Base-by-base conservation (phyloP, 2,113 vertebrate genomes). In the Butorides virescens region DNA sequence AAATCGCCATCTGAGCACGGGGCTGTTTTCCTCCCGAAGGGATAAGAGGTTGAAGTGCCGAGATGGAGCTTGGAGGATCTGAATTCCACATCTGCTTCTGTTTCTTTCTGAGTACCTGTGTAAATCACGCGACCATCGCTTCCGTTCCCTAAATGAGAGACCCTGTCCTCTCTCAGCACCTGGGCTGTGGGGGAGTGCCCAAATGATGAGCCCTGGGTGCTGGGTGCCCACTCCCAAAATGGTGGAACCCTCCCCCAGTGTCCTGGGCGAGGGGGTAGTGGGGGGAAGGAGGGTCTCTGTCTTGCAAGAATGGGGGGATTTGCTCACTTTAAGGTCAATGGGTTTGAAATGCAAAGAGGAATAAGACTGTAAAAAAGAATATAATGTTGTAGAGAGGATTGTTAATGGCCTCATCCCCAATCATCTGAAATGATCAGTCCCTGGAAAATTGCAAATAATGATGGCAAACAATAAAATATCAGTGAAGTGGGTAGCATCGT, bases 371-470 rank as follows among this genome's bases (percentile, higher is more conserved):
- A 75, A 86, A 88, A 77, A 19, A 52, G 29, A 55, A 25, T 56
- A 44, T 61, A 39, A 80, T 59, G 50, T 58, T 77, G 50, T 49
- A 49, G 61, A 81, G 42, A 76, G 39, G 61, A 44, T 58, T 80
- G 59, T 39, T 87, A 85, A 82, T 56, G 70, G 44, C 39, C 52
- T 75, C 47, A 30, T 75, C 70, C 47, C 29, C 52, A 81, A 62
- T 78, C 90, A 82, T 68, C 65, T 78, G 66, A 66, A 87, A 89
- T 62, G 68, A 87, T 84, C 72, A 83, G 75, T 37, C 75, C 63
- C 71, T 66, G 82, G 83, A 42, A 96, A 95, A 96, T 34, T 77
- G 73, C 52, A 67, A 74, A 88, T 59, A 92, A 44, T 74, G 50
- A n/a, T 84, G 76, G 79, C 50, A 87, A 88, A 79, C 36, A 71